These are phyloP conservation scores for Sphaerophoria rueppellii DNA, from an alignment of 2,888 invertebrate species.

Conservation along the genomic window DNA sequence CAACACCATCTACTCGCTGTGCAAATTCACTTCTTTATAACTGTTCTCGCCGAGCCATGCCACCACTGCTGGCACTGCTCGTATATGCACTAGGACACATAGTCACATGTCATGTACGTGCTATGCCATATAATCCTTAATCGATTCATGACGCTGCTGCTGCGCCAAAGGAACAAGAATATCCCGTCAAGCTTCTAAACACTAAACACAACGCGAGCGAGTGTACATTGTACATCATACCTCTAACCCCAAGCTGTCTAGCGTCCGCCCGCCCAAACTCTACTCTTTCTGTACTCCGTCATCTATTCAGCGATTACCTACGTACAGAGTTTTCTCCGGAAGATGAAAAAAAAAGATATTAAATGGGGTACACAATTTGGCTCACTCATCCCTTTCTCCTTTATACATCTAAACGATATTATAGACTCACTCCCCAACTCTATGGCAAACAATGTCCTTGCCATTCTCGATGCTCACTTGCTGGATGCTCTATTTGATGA, in stretches of 20 bases:
- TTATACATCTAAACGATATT: slow-evolving; percentile 62
- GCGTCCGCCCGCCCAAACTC: background rate
- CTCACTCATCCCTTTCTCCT: background rate
- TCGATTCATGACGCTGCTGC: slow-evolving; percentile 66
- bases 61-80: slow-evolving; percentile 2
- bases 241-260: background rate
- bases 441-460: slow-evolving; percentile 33
- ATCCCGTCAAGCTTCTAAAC: slow-evolving; percentile 39
- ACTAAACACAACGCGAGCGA: slow-evolving; percentile 41
- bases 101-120: slow-evolving; percentile 72
- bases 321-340: slow-evolving; percentile 4
- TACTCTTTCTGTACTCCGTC: background rate
- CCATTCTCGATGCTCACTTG: background rate
- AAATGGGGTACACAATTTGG: slow-evolving; percentile 35
- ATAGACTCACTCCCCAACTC: slow-evolving; percentile 50
- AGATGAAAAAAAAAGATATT: slow-evolving; percentile 11
- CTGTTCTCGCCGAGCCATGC: background rate
- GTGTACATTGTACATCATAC: slow-evolving; percentile 17
- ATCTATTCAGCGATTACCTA: slow-evolving; percentile 25
- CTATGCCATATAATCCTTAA: slow-evolving; percentile 72
- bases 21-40: slow-evolving; percentile 33
- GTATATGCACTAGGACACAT: slow-evolving; percentile 47
- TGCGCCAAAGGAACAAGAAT: slow-evolving; percentile 39
- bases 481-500: slow-evolving; percentile 49
- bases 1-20: slow-evolving; percentile 14